Evolutionary conservation across 2,113 vertebrate genomes (phyloP), one percentile per base, ranked within the genome.

Genomic region (Scartelaos histophorus): DNA sequence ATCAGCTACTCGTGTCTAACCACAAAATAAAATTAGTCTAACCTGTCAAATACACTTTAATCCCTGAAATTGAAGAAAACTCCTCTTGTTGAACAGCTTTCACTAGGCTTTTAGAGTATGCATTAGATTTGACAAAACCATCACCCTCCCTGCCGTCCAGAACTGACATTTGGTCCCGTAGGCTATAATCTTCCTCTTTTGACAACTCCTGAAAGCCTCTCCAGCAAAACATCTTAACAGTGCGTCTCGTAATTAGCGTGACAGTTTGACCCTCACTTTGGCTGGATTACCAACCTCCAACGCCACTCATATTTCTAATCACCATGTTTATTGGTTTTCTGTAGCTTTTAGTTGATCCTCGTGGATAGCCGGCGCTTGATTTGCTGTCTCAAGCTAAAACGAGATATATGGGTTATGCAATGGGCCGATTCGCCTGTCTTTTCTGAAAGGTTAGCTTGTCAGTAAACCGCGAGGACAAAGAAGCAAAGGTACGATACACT

Each of bases 161-260:
- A 34, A 76, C 71, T 76, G 72, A 78, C 79, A 64, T 81, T 49
- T 75, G 53, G 45, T 73, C 74, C 35, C 66, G 79, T 69, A 16
- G 56, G 54, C 81, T 82, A 71, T 88, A 84, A 90, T 89, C 75
- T 84, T 86, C 82, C 69, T 69, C 69, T 88, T 81, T 58, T 74
- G 67, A 75, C n/a, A 49, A 71, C 82, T 76, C 62, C 51, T 75
- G 62, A 75, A 79, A 67, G 71, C 70, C 67, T 82, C 76, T 71
- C 70, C 70, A 13, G 47, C 54, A 38, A 47, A 70, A 66, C 57
- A 70, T 75, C 69, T 79, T 66, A 79, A 65, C 81, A 24, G 9
- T 73, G 62, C 61, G 21, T 25, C 70, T 54, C 65, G 67, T 82
- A 78, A 86, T 80, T 76, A 73, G 77, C 71, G 49, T 83, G 85